Conservation (phyloP, 37 sponge, comb jelly and placozoan species). For the Halisarca cf. caerulea region DNA sequence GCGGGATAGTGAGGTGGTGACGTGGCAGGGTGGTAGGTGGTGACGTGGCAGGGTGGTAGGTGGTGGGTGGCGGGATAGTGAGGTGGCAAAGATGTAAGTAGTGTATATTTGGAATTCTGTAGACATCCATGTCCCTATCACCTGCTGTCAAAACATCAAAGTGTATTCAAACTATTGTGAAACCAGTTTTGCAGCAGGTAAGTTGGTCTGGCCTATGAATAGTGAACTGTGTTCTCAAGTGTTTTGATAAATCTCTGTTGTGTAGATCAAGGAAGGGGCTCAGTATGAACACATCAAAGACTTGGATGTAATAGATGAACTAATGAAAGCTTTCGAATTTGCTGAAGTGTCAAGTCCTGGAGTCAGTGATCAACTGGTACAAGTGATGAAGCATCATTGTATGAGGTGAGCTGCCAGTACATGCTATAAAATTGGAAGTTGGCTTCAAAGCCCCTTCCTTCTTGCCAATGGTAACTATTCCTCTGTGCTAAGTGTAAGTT, state of each 20-base stretch:
- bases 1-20: too few species aligned
- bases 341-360: constrained; percentile 65
- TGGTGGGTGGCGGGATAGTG: too few species aligned
- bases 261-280: constrained; percentile 8
- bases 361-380: constrained; percentile 56
- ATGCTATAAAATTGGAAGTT: too few species aligned
- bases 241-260: neutral
- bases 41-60: too few species aligned
- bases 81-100: too few species aligned
- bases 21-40: too few species aligned
- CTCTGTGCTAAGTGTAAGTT: too few species aligned
- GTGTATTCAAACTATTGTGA: constrained; percentile 21
- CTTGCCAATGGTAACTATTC: too few species aligned
- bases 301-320: constrained; percentile 43
- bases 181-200: constrained; percentile 23
- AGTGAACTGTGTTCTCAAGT: neutral
- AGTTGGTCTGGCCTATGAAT: neutral
- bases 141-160: constrained; percentile 26
- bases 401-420: neutral
- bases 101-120: neutral
- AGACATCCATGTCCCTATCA: constrained; percentile 19
- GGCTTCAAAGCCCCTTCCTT: too few species aligned
- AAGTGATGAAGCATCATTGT: constrained; percentile 11
- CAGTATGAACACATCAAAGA: neutral
- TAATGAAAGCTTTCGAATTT: constrained; percentile 58